Conservation (phyloP, 2,113 vertebrate genomes). For the Gambusia affinis region DNA sequence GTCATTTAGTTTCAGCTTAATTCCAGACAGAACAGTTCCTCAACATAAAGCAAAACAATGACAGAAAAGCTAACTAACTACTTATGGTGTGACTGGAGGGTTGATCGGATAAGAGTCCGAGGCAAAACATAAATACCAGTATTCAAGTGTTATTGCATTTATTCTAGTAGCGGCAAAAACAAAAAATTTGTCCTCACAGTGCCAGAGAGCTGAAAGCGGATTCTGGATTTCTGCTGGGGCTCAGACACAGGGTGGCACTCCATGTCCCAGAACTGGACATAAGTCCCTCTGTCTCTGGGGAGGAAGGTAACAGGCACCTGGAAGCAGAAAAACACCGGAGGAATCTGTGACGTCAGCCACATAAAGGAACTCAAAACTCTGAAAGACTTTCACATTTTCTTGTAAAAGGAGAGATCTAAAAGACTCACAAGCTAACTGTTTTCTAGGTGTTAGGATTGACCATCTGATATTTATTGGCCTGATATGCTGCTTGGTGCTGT, state of each 20-base stretch:
- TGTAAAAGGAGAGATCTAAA: too few species aligned
- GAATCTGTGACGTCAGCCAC: too few species aligned
- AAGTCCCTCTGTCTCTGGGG: constrained; percentile 88
- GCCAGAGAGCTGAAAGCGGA: constrained; percentile 91
- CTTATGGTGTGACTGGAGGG: too few species aligned
- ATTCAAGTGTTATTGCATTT: background rate
- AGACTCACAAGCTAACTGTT: background rate
- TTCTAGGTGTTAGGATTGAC: background rate
- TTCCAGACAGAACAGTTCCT: too few species aligned
- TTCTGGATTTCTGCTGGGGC: constrained; percentile 83
- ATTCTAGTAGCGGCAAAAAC: background rate
- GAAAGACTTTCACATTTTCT: too few species aligned
- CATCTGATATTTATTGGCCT: too few species aligned
- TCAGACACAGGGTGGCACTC: constrained; percentile 88
- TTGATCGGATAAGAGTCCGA: too few species aligned
- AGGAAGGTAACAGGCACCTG: constrained; percentile 89
- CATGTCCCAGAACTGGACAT: constrained; percentile 95
- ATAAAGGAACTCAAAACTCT: background rate
- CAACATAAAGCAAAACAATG: too few species aligned
- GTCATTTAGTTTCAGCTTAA: too few species aligned
- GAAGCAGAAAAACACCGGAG: background rate
- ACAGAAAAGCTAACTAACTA: too few species aligned
- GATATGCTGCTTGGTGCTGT: too few species aligned
- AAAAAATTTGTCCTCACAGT: constrained; percentile 75
- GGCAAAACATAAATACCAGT: too few species aligned